Evolutionary conservation across 2,888 invertebrate genomes (phyloP).

Genomic region (Griposia aprilina): DNA sequence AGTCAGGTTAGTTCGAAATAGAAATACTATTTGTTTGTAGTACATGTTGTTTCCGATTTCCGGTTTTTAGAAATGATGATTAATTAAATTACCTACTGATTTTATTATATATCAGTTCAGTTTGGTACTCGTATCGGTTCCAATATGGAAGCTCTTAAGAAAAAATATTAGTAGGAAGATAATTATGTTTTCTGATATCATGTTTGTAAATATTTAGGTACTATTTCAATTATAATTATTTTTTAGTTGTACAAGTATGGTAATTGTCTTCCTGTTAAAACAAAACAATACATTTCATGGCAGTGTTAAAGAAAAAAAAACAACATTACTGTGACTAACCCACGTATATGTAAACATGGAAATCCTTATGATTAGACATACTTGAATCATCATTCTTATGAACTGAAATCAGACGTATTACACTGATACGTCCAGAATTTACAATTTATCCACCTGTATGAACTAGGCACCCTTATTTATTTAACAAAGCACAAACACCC

Average conservation of each 20-base stretch:
- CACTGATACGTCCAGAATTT: not conserved
- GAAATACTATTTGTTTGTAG: slow-evolving; percentile 53
- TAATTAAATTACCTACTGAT: not conserved
- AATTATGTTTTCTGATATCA: not conserved
- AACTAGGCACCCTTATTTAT: slow-evolving; percentile 37
- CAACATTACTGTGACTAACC: slow-evolving; percentile 36
- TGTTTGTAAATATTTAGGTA: slow-evolving; percentile 31
- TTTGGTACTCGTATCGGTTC: slow-evolving; percentile 27
- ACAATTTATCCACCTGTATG: slow-evolving; percentile 13
- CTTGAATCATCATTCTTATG: slow-evolving; percentile 35
- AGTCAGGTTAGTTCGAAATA: slow-evolving; percentile 94
- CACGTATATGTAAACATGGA: slow-evolving; percentile 3
- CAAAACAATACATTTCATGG: not conserved
- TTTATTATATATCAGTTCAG: slow-evolving; percentile 11
- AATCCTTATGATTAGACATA: slow-evolving; percentile 10
- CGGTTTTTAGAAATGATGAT: slow-evolving; percentile 47
- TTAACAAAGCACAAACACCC: slow-evolving; percentile 47
- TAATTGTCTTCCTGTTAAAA: slow-evolving; percentile 24
- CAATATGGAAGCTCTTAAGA: not conserved
- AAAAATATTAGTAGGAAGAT: slow-evolving; percentile 17
- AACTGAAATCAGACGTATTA: slow-evolving; percentile 15
- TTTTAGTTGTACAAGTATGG: not conserved
- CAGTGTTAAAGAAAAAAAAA: not conserved
- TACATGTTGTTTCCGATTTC: slow-evolving; percentile 35
- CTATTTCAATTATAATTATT: not conserved